A percentile compares a stretch with the other conserved stretches of the same genome.
Evolutionary conservation across 2,888 invertebrate genomes (phyloP).

Genomic region (Macroteleia sp.): DNA sequence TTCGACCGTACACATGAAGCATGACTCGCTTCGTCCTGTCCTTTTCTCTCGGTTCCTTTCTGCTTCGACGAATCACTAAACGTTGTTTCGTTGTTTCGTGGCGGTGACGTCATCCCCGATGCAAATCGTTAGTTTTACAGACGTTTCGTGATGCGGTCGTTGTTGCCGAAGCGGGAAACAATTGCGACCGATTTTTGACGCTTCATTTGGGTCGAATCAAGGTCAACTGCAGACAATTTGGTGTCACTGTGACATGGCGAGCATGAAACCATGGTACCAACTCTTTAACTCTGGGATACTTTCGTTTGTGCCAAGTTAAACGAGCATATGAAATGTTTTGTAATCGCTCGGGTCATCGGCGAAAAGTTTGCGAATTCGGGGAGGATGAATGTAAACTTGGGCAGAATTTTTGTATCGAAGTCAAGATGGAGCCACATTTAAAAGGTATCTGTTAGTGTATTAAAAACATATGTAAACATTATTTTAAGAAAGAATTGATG

Average conservation of each 20-base stretch:
- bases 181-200: constrained; percentile 8
- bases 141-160: constrained; percentile 26
- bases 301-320: constrained; percentile 7
- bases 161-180: background rate
- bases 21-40: constrained; percentile 57
- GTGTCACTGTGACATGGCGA: constrained; percentile 14
- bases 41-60: constrained; percentile 46
- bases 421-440: too few relatives aligned
- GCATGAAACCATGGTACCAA: constrained; percentile 4
- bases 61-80: constrained; percentile 51
- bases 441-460: too few relatives aligned
- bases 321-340: constrained; percentile 33
- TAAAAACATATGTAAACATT: too few relatives aligned
- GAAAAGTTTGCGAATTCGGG: constrained; percentile 28
- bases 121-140: constrained; percentile 41
- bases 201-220: constrained; percentile 14
- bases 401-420: too few relatives aligned
- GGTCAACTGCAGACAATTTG: constrained; percentile 7
- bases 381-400: constrained; percentile 26
- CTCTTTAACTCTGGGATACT: background rate
- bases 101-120: constrained; percentile 46
- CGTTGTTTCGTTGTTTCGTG: constrained; percentile 19
- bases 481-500: too few relatives aligned
- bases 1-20: constrained; percentile 70
- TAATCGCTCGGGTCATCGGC: constrained; percentile 36